Evolutionary conservation across 2,113 vertebrate genomes (phyloP), one percentile per base, ranked within the genome.

Genomic region (Boleophthalmus pectinirostris): DNA sequence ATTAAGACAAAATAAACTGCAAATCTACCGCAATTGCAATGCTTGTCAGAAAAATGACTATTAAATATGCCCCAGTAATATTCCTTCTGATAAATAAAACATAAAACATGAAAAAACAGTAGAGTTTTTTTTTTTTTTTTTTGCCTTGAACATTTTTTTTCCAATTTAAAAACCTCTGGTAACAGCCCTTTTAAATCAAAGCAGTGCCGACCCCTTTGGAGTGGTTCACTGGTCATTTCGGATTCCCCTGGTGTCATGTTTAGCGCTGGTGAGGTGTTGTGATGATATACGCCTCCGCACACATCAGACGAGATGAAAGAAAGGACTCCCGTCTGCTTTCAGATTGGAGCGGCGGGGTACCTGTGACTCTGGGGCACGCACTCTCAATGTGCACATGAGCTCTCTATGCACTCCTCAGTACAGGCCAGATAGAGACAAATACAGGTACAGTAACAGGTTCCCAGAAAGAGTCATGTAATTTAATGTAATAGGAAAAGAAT

Each of bases 271-370:
- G 65, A 72, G 73, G 79, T 69, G 69, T 66, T 66, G 74, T 58
- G 73, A 82, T 80, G 88, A 81, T 86, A 61, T 73, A 78, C 85
- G 69, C 76, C 76, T 68, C 76, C 79, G 75, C 83, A 85, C 75
- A 89, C 83, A 81, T 87, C 82, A 82, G 72, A 85, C 23, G 63
- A 87, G 84, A 92, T 91, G 85, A 92, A 93, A 90, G 85, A 35
- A 45, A 29, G 58, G 23, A 11, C 61, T 70, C 69, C 68, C 67
- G 68, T 73, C 73, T 60, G 72, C 77, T 82, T 64, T 23, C 72
- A 70, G 85, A 75, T 72, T 66, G 75, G 74, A 68, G 58, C 47
- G 21, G 63, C 14, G 14, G 74, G 74, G 58, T 68, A 53, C 81
- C 65, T 11, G 57, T 43, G 35, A 16, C 79, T 69, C 71, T 23